Base-by-base conservation (phyloP, 2,113 vertebrate genomes). In the Chauna torquata region DNA sequence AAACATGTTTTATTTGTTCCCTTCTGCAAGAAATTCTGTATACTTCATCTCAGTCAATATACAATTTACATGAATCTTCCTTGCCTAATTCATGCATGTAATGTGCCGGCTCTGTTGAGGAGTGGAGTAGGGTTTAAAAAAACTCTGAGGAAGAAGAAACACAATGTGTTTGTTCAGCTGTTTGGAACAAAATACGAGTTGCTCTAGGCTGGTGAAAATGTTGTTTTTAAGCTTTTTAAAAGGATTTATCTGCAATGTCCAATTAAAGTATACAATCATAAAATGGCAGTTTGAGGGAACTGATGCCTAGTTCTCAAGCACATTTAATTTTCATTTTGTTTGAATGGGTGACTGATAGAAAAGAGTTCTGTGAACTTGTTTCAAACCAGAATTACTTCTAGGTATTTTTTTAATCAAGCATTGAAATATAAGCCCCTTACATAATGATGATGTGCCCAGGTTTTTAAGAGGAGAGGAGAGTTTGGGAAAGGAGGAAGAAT, bases 171-270 rank as follows among this genome's bases (percentile, higher is more conserved):
- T 95, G 42, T 82, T 95, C 52, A 78, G 88, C 82, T 82, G 30
- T 70, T 84, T 25, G 65, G 45, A 95, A 74, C 69, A 91, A 94
- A 92, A 74, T 23, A 59, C 8, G 44, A 89, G 47, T 59, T 59
- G 57, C 86, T 94, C 17, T 16, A 82, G 68, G 45, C 68, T 83
- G 74, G 42, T 30, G 64, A 87, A 90, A 94, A 83, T n/a, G 32
- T 64, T 76, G 50, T 4, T 52, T 92, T 93, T 64, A 82, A 65
- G 84, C 45, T 96, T 95, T 95, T 80, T 71, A 86, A 91, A 85
- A 93, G 40, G 49, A 92, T 96, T 96, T 96, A 90, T 97, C 84
- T 89, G 45, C 57, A 50, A 36, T 34, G 87, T 93, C 64, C 62
- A 88, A 87, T 90, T 95, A 93, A 87, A 97, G 74, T 45, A 65